A percentile compares a stretch with the other conserved stretches of the same genome.
phyloP scores from a whole-genome alignment of 2,888 invertebrate species.

The Mythimna ferrago region DNA sequence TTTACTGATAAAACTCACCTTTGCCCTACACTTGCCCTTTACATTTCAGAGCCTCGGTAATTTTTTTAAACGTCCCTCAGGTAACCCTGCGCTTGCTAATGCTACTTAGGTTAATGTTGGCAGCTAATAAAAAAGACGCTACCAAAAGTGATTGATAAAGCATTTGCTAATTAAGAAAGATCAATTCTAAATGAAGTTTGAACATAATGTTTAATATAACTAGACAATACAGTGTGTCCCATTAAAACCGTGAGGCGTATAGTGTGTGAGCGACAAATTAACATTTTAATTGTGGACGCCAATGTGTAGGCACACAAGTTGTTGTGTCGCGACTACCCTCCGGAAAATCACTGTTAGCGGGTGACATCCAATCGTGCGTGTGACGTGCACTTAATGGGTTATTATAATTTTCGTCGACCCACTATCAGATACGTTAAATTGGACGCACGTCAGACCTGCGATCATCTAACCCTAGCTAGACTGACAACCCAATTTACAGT shows the following conservation, averaged over 20 bases:
- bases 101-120: neutral
- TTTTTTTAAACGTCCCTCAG: too few relatives aligned
- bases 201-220: conserved; percentile 30
- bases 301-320: conserved; percentile 69
- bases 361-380: conserved; percentile 81
- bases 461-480: conserved; percentile 38
- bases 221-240: conserved; percentile 39
- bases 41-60: too few relatives aligned
- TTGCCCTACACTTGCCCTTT: too few relatives aligned
- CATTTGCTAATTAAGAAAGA: conserved; percentile 10
- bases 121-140: neutral
- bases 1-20: too few relatives aligned
- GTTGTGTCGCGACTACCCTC: conserved; percentile 65
- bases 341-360: conserved; percentile 78
- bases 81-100: neutral
- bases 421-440: conserved; percentile 76
- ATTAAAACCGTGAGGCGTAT: conserved; percentile 64
- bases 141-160: neutral
- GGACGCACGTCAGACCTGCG: conserved; percentile 63
- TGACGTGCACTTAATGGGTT: conserved; percentile 86
- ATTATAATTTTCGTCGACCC: conserved; percentile 81
- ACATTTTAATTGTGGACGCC: conserved; percentile 84
- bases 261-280: conserved; percentile 73
- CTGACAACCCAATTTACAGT: conserved; percentile 58
- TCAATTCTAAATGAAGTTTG: conserved; percentile 6